These are phyloP conservation scores for Pachydiplax longipennis DNA, from an alignment of 2,888 invertebrate genomes.

Conservation along the genomic window DNA sequence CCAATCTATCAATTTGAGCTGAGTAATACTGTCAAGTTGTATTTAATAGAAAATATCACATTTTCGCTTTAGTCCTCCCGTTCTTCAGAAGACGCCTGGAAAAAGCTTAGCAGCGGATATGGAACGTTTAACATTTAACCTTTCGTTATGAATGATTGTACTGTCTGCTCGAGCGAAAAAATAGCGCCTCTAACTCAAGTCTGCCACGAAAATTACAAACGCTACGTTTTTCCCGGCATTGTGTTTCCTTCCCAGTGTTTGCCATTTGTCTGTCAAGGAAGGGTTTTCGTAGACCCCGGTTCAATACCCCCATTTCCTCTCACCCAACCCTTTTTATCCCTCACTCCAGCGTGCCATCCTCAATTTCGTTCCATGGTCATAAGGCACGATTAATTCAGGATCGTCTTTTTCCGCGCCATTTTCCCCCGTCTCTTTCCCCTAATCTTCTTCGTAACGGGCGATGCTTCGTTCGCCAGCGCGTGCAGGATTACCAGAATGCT, in stretches of 20 bases:
- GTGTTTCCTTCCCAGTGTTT: background rate
- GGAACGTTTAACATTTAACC: no score
- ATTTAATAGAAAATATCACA: no score
- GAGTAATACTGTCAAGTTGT: no score
- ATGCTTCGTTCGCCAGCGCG: background rate
- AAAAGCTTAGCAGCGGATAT: no score
- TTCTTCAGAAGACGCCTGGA: no score
- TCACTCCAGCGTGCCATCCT: background rate
- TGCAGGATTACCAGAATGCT: conserved; percentile 15
- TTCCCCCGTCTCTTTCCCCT: background rate
- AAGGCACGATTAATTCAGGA: conserved; percentile 32
- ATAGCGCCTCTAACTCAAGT: no score
- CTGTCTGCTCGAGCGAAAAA: no score
- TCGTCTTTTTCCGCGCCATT: background rate
- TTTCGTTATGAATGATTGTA: no score
- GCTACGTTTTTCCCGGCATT: no score
- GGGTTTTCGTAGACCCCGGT: background rate
- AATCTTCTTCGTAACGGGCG: background rate
- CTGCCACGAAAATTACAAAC: no score
- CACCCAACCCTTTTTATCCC: background rate
- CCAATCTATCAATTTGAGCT: no score
- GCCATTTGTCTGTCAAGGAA: background rate
- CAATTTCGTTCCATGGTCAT: background rate
- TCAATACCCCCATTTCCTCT: conserved; percentile 19
- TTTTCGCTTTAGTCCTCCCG: no score